Base-by-base conservation (phyloP, 92 coral and sea anemone species). In the Meandrina meandrites region DNA sequence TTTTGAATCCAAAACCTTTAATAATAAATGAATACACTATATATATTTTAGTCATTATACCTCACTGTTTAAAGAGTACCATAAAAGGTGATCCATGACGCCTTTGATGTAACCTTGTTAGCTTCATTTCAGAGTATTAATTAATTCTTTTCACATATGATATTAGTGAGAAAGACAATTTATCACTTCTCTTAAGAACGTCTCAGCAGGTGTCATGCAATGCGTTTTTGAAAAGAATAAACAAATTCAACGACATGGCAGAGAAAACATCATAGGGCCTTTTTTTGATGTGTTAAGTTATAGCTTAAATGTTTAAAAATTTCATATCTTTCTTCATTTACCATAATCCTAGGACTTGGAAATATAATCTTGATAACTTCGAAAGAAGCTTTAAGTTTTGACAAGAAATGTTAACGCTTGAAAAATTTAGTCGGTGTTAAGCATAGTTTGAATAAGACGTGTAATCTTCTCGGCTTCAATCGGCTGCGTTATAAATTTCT, bases 21-120 rank as follows among this genome's bases (percentile, higher is more conserved):
- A 79, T 79, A 79, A 79, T 58, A 58, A 34, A 79, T 57, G 82
- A 35, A 16, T 11, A 28, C 32, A 34, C 45, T 21, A 51, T 78
- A 79, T n/a, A n/a, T n/a, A 51, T 22, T 21, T 28, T 42, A 35
- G 45, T 79, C 53, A 18, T 34, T 32, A 56, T 15, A 35, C n/a
- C 27, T 56, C 58, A 31, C 32, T 58, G 72, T 62, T 24, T 32
- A 56, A 79, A 34, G 24, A 54, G 21, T 30, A 10, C 72, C 70
- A 35, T 51, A 79, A 36, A 80, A 36, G 73, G 67, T 1, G 15
- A 48, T 48, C 2, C 1, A 22, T 60, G 30, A 22, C 68, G 14
- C 68, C 30, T 5, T 12, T 60, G 30, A 10, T 8, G 31, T 60
- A 60, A 60, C 32, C 71, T 66, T 66, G 71, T 66, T 66, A 28